These are phyloP conservation scores for Drosophila subobscura DNA, from an alignment of 1,140 invertebrate genomes.

Conservation along the genomic window DNA sequence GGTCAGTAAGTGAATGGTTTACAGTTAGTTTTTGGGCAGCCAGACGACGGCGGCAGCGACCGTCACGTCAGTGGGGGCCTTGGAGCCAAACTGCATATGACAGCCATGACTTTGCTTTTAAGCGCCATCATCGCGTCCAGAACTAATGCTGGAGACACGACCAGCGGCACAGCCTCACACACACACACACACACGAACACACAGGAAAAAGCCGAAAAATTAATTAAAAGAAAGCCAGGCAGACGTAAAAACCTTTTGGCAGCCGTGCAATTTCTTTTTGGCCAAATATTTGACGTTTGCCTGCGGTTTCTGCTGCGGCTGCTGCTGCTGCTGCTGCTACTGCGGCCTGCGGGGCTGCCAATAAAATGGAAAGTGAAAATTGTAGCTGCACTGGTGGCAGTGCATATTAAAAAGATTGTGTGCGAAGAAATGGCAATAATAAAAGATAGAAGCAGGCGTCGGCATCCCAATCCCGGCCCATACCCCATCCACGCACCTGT, in stretches of 20 bases:
- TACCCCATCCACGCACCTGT: constrained; percentile 61
- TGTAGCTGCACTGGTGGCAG: constrained; percentile 60
- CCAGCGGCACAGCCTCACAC: constrained; percentile 23
- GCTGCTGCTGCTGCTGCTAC: constrained; percentile 30
- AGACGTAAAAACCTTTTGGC: constrained; percentile 71
- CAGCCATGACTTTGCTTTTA: constrained; percentile 70
- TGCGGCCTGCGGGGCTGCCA: constrained; percentile 51
- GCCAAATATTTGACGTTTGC: constrained; percentile 73
- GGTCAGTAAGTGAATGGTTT: constrained; percentile 80
- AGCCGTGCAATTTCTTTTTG: constrained; percentile 78
- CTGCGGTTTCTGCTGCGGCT: constrained; percentile 40
- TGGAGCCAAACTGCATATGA: constrained; percentile 65
- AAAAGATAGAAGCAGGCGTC: constrained; percentile 64
- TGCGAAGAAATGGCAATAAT: constrained; percentile 60
- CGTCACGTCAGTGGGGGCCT: no score
- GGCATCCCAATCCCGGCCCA: neutral
- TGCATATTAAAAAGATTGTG: constrained; percentile 72
- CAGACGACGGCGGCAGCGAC: no score
- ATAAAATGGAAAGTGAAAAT: constrained; percentile 82
- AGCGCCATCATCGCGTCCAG: constrained; percentile 50
- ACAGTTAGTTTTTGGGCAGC: constrained; percentile 79
- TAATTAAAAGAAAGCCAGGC: constrained; percentile 79
- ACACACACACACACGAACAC: constrained; percentile 6
- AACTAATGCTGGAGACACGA: constrained; percentile 67
- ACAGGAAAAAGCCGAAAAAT: constrained; percentile 30